A percentile compares a stretch with the other conserved stretches of the same genome.
Evolutionary conservation across 1,140 invertebrate species (phyloP).

Genomic region (Camponotus pennsylvanicus): DNA sequence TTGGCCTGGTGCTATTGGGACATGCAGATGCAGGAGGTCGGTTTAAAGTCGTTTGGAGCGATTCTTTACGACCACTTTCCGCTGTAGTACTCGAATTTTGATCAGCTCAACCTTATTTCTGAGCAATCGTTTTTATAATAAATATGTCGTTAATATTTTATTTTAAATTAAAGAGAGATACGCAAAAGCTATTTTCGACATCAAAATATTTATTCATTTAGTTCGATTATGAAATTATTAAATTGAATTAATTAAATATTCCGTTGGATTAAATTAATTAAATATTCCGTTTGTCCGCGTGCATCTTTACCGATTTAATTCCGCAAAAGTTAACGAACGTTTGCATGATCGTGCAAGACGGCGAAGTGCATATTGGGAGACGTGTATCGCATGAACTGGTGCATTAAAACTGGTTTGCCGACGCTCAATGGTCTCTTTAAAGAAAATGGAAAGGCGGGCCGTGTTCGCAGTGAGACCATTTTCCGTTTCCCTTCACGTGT

Average conservation of each 20-base stretch:
- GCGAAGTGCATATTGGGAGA: slow-evolving; percentile 28
- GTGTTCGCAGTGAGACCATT: slow-evolving; percentile 46
- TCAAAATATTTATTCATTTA: background rate
- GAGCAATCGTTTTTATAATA: background rate
- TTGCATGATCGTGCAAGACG: slow-evolving; percentile 19
- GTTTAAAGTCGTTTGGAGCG: background rate
- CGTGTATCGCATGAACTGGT: slow-evolving; percentile 54
- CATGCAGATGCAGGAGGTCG: background rate
- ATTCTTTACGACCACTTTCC: background rate
- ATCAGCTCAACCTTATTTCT: background rate
- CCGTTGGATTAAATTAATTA: background rate
- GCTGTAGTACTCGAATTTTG: background rate
- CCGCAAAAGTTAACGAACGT: background rate
- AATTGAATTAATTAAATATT: background rate
- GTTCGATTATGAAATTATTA: background rate
- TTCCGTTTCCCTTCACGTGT: slow-evolving; percentile 32
- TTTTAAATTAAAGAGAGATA: background rate
- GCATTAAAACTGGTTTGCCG: slow-evolving; percentile 72
- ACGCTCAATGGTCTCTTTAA: slow-evolving; percentile 67
- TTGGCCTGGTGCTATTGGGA: slow-evolving; percentile 2
- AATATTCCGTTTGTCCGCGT: background rate
- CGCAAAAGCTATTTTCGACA: background rate
- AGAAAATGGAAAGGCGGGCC: slow-evolving; percentile 72
- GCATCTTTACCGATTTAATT: background rate
- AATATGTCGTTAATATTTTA: background rate